Base-by-base conservation (phyloP, 2,888 invertebrate genomes). In the Steromphala cineraria region DNA sequence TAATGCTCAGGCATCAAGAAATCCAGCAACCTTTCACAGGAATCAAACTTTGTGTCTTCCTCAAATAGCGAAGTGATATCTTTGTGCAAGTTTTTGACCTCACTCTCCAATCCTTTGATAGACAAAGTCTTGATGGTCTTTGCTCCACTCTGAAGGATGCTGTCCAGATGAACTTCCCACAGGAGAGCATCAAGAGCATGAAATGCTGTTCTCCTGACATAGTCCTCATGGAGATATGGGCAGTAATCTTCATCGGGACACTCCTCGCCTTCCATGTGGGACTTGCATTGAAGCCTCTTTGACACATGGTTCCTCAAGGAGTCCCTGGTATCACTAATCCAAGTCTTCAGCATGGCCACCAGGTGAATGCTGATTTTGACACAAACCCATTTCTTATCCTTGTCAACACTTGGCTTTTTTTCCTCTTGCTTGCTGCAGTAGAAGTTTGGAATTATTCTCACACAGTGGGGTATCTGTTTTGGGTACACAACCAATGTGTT, bases 381-480 rank as follows among this genome's bases (percentile, higher is more conserved):
- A 75, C 75, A 75, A 21, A 75, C 52, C 52, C 24, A 24, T 17
- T 24, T 75, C 52, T 52, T 75, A 52, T 75, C 53, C 53, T 52
- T 75, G 19, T 52, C 46, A 75, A 75, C 52, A 52, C n/a, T 21
- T 19, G 46, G 24, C 52, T 53, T 19, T 75, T 75, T 75, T 21
- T 52, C 53, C 75, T 75, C 36, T 21, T 53, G 53, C 52, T 79
- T 81, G 56, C 10, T 76, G 31, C 28, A 67, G 46, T 67, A 81
- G 15, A 79, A 53, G 24, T 79, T 19, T 40, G 62, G n/a, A 21
- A 24, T 46, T 31, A 53, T 36, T n/a, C 55, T 24, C 28, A 87
- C 36, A 40, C 85, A 87, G 13, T 83, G 71, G 46, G 89, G 89
- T 40, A 85, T 85, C 74, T 83, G 82, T 53, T 81, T 83, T 24